phyloP scores from a whole-genome alignment of 2,113 vertebrate species.

The Ictalurus furcatus region DNA sequence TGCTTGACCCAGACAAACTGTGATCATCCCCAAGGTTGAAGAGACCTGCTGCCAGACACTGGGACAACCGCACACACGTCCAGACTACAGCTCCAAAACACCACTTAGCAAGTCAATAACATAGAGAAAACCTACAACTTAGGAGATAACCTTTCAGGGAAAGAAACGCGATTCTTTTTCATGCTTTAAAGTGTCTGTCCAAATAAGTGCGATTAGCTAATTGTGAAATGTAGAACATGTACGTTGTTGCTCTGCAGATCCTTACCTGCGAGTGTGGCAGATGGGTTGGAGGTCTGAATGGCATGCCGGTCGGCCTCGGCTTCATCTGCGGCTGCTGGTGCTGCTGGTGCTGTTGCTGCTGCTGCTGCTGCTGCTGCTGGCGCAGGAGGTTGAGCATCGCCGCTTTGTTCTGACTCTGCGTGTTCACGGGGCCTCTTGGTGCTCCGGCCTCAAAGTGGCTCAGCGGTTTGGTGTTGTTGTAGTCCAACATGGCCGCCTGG shows the following conservation, averaged over 20 bases:
- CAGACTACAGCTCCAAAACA: constrained; percentile 19
- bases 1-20: constrained; percentile 64
- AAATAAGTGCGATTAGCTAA: neutral
- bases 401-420: constrained; percentile 77
- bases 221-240: neutral
- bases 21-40: constrained; percentile 40
- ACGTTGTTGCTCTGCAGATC: neutral
- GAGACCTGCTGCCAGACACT: constrained; percentile 49
- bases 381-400: constrained; percentile 79
- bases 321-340: constrained; percentile 78
- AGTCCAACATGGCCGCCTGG: constrained; percentile 80
- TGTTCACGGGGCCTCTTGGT: constrained; percentile 62
- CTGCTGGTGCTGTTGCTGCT: constrained; percentile 62
- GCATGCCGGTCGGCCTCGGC: constrained; percentile 76
- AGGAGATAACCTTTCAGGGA: neutral
- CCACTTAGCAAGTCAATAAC: neutral
- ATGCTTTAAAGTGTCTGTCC: neutral
- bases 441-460: constrained; percentile 89
- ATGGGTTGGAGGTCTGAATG: constrained; percentile 74
- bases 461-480: constrained; percentile 93
- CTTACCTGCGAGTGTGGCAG: constrained; percentile 84
- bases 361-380: constrained; percentile 80
- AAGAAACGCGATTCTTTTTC: neutral
- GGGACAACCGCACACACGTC: neutral
- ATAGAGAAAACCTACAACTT: neutral